phyloP scores from a whole-genome alignment of 1,140 invertebrate species.

The Ceratoteleas bidentatus region DNA sequence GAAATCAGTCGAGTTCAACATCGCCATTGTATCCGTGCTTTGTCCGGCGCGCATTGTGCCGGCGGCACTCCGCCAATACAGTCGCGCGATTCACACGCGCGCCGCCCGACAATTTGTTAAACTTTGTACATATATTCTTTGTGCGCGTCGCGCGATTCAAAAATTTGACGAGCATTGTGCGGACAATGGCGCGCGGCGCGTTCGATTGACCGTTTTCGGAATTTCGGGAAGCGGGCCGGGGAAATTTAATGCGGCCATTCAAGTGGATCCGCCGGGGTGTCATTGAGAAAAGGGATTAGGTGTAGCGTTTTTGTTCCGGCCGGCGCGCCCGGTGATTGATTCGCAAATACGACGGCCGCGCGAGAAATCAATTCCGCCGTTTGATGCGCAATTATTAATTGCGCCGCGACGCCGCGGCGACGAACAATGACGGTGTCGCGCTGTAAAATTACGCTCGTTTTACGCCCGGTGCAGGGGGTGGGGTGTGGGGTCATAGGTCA shows the following conservation, averaged over 20 bases:
- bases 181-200: conserved; percentile 3
- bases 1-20: conserved; percentile 82
- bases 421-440: no score
- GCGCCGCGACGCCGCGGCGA: no score
- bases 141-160: conserved; percentile 37
- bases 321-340: conserved; percentile 8
- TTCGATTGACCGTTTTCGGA: conserved; percentile 44
- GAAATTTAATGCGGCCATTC: conserved; percentile 41
- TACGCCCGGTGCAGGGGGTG: no score
- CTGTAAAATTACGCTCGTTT: no score
- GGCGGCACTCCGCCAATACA: conserved; percentile 69
- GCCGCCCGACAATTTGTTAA: conserved; percentile 34
- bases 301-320: conserved; percentile 13
- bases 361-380: background rate
- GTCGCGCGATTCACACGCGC: conserved; percentile 30
- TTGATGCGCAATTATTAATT: no score
- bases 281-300: conserved; percentile 24
- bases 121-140: conserved; percentile 50
- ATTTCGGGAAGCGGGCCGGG: conserved; percentile 29
- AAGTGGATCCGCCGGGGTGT: conserved; percentile 13
- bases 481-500: no score
- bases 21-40: conserved; percentile 79
- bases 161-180: conserved; percentile 56
- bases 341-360: conserved; percentile 1
- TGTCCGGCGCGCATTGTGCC: conserved; percentile 81